phyloP scores from a whole-genome alignment of 2,888 invertebrate species.

The Ophioninae sp. region DNA sequence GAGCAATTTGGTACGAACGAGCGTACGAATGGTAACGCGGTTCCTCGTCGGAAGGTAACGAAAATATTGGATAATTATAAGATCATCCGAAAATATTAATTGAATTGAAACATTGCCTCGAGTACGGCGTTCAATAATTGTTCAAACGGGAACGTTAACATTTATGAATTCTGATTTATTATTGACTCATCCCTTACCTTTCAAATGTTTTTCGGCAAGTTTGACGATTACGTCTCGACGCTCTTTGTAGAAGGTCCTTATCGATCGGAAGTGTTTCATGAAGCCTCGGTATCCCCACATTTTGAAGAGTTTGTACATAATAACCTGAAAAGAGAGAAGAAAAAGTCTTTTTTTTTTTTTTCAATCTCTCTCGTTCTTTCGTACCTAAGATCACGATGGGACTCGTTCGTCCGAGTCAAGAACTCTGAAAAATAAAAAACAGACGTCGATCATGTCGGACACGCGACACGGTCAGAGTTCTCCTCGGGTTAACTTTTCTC shows the following conservation, averaged over 20 bases:
- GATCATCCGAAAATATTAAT: too few relatives aligned
- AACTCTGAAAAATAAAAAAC: too few relatives aligned
- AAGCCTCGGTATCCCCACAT: slow-evolving; percentile 85
- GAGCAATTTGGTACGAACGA: too few relatives aligned
- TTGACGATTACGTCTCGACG: slow-evolving; percentile 85
- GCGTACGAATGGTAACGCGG: too few relatives aligned
- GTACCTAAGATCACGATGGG: too few relatives aligned
- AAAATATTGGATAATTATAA: too few relatives aligned
- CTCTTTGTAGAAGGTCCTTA: slow-evolving; percentile 85
- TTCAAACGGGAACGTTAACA: too few relatives aligned
- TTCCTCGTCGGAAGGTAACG: too few relatives aligned
- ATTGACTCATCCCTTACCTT: slow-evolving; percentile 76
- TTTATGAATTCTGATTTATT: background rate
- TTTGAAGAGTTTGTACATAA: slow-evolving; percentile 83
- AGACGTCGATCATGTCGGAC: slow-evolving; percentile 66
- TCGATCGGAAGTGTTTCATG: slow-evolving; percentile 83
- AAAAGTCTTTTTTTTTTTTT: background rate
- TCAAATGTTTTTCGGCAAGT: slow-evolving; percentile 84
- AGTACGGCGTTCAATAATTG: too few relatives aligned
- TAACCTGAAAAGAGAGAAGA: slow-evolving; percentile 80
- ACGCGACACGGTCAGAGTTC: slow-evolving; percentile 73
- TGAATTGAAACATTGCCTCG: too few relatives aligned
- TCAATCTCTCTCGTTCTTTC: background rate
- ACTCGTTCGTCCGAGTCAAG: too few relatives aligned
- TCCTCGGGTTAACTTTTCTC: slow-evolving; percentile 10